phyloP scores from a whole-genome alignment of 2,113 vertebrate genomes.

The Nothocercus nigrocapillus region DNA sequence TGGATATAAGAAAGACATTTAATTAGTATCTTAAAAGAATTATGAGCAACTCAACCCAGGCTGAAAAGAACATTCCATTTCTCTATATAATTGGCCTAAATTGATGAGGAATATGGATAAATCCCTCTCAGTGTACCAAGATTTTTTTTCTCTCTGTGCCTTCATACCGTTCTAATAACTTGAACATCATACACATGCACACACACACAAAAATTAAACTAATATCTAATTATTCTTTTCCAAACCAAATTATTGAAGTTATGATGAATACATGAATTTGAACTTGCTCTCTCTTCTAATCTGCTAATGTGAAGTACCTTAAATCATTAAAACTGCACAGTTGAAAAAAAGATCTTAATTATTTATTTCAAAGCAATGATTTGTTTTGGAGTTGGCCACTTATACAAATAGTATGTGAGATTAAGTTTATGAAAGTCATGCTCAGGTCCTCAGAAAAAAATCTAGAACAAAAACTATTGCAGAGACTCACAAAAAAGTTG shows the following conservation, averaged over 20 bases:
- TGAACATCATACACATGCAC: not conserved
- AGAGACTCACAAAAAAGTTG: not conserved
- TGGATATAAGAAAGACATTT: constrained; percentile 52
- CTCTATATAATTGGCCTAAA: constrained; percentile 35
- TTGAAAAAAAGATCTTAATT: not conserved
- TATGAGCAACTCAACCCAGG: constrained; percentile 35
- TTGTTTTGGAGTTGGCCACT: not conserved
- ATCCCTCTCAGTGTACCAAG: constrained; percentile 1
- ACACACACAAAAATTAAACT: not conserved
- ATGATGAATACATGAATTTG: not conserved
- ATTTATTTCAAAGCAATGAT: not conserved
- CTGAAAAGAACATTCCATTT: constrained; percentile 49
- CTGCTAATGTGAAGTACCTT: not conserved
- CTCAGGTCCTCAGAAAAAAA: not conserved
- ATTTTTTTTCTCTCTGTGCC: constrained; percentile 25
- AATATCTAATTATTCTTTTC: constrained; percentile 12
- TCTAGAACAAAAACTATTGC: not conserved
- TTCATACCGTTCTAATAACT: constrained; percentile 12
- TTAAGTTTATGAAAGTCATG: not conserved
- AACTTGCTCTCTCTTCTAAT: not conserved
- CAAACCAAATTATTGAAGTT: not conserved
- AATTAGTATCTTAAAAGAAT: constrained; percentile 64
- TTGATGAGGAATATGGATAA: constrained; percentile 22
- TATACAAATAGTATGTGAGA: not conserved
- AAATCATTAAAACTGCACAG: not conserved